These are phyloP conservation scores for Slavum lentiscoides DNA, from an alignment of 2,888 invertebrate species.

Conservation along the genomic window DNA sequence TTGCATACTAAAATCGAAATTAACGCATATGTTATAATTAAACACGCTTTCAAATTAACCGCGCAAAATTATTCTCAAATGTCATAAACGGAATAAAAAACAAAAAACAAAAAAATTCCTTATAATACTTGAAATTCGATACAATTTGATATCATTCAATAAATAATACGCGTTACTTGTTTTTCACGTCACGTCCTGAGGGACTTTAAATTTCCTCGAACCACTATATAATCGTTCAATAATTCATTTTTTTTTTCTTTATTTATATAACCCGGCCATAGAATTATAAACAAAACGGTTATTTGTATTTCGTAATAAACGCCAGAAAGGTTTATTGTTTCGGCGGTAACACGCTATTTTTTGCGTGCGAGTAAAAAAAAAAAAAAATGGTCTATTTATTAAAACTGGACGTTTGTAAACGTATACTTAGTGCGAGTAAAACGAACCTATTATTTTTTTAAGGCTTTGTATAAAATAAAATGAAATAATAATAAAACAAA, in stretches of 20 bases:
- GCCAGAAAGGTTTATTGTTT: slow-evolving; percentile 4
- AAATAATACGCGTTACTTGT: background rate
- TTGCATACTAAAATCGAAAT: too few species aligned
- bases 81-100: background rate
- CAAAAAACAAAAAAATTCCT: background rate
- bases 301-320: background rate
- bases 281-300: slow-evolving; percentile 14
- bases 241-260: background rate
- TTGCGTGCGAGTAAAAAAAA: slow-evolving; percentile 2
- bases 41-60: too few species aligned
- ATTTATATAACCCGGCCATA: background rate
- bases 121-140: background rate
- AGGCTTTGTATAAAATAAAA: background rate
- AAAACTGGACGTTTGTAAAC: background rate
- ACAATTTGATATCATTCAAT: background rate
- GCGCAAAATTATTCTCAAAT: too few species aligned
- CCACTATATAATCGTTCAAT: background rate
- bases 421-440: background rate
- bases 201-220: background rate
- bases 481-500: background rate
- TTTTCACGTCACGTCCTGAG: background rate
- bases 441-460: slow-evolving; percentile 12
- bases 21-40: too few species aligned
- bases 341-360: background rate
- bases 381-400: slow-evolving; percentile 14